These are phyloP conservation scores for Pachypanchax playfairii DNA, from an alignment of 2,113 vertebrate genomes.

Conservation along the genomic window DNA sequence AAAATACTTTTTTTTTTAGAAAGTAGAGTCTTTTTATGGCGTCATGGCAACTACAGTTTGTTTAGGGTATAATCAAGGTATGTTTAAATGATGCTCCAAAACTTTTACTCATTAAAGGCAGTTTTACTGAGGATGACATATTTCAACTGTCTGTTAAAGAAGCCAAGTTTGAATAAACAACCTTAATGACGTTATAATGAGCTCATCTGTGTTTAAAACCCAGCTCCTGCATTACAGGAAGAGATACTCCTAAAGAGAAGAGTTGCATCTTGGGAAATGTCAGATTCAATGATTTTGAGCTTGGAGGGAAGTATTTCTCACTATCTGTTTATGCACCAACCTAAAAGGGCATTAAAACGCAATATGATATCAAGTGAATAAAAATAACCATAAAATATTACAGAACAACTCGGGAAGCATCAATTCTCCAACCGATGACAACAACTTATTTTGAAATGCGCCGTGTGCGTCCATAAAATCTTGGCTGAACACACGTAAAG, in stretches of 20 bases:
- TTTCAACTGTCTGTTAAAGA: neutral
- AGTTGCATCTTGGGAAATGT: neutral
- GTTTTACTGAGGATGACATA: neutral
- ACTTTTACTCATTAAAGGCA: neutral
- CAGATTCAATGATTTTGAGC: neutral
- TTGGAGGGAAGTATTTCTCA: neutral
- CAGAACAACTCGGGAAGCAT: neutral
- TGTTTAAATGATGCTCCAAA: neutral
- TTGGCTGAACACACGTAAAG: neutral
- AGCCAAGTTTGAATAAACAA: constrained; percentile 2
- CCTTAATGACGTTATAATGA: constrained; percentile 2
- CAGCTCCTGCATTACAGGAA: neutral
- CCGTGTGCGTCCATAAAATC: constrained; percentile 5
- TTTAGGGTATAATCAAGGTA: neutral
- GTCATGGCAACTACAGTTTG: neutral
- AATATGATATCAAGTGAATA: neutral
- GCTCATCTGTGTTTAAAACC: constrained; percentile 2
- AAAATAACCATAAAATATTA: neutral
- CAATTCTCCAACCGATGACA: neutral
- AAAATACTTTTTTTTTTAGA: neutral
- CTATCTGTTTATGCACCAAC: too few relatives aligned
- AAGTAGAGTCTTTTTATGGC: too few relatives aligned
- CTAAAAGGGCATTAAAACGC: neutral
- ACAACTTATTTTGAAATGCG: neutral
- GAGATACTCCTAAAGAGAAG: neutral